Evolutionary conservation across 2,113 vertebrate genomes (phyloP), one percentile per base, ranked within the genome.

Genomic region (Craseonycteris thonglongyai): DNA sequence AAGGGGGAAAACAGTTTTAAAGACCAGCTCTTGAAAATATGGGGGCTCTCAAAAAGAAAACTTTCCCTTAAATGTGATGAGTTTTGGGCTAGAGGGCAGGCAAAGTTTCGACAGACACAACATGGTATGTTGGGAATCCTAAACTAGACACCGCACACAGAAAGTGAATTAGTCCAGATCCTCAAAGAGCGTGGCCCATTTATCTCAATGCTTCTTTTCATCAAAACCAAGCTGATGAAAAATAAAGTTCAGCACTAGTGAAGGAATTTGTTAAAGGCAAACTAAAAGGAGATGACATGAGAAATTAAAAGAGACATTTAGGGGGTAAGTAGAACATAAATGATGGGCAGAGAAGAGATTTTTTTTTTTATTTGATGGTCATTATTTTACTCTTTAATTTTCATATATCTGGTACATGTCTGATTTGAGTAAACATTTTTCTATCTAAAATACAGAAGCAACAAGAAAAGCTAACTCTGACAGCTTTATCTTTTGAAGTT

Each of bases 401-500:
- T 83, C 45, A 9, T 30, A 69, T 35, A 72, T 21, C n/a, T 59
- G 78, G 83, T 38, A 0, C 58, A 28, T 33, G 74, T 86, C 54
- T 74, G 35, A 15, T 74, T 65, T 54, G 58, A 93, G 89, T n/a
- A 45, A 81, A 95, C 88, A 78, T 40, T 58, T 91, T 85, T 75
- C 54, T 35, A 22, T 69, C 14, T 51, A 65, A 88, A 86, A 93
- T 22, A 59, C 54, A 88, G 83, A 89, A 78, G 87, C 65, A 87
- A 22, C 38, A 35, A 54, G 19, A 74, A 88, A 76, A 82, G 87
- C 14, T 35, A 35, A 66, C 0, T 1, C 83, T 88, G 95, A 84
- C 83, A 88, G 96, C 83, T 91, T 88, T 16, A 51, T 87, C 40
- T 66, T 95, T 89, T 93, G 91, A 96, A 87, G 90, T 71, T 76